Evolutionary conservation across 2,797 vertebrate species (phyloP), one percentile per base, ranked within the genome.

Genomic region (Staurois parvus): DNA sequence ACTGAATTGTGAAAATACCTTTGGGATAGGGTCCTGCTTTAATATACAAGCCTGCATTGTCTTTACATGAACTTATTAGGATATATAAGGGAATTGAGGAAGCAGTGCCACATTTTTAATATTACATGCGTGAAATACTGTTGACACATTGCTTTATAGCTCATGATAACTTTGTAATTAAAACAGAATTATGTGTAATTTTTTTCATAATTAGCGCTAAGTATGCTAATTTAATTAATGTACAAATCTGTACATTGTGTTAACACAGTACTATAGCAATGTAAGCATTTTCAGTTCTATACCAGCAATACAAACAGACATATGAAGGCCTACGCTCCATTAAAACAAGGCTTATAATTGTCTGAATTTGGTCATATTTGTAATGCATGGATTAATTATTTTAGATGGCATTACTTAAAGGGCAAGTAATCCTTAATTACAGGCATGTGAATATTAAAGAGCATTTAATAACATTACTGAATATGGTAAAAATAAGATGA

Each of bases 261-360:
- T 62, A 62, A 62, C 52, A 40, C n/a, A 62, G 45, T 64, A 40
- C 34, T 42, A 73, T 73, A 81, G 32, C 30, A 45, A 45, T 30
- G 40, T 69, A 79, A 70, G n/a, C 66, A 70, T 56, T 80, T 56
- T 56, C 30, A 4, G 34, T 34, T 56, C 29, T 19, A 62, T 59
- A 64, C 37, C 56, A 59, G 72, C 69, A 72, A 64, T 72, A 19
- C 48, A 80, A 70, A 80, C 78, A 81, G 52, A 73, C 69, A 73
- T 81, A 62, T 72, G 69, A 62, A 72, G 4, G 32, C 30, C 62
- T 37, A 72, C 45, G 69, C 45, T 70, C 30, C 68, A 81, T 59
- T 70, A 69, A 37, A 59, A 59, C 32, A 13, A 69, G 11, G 28
- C 67, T 80, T 68, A 34, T 37, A 59, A 19, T 29, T 30, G 5